These are phyloP conservation scores for Sarcophaga rosellei DNA, from an alignment of 2,888 invertebrate genomes.

Conservation along the genomic window DNA sequence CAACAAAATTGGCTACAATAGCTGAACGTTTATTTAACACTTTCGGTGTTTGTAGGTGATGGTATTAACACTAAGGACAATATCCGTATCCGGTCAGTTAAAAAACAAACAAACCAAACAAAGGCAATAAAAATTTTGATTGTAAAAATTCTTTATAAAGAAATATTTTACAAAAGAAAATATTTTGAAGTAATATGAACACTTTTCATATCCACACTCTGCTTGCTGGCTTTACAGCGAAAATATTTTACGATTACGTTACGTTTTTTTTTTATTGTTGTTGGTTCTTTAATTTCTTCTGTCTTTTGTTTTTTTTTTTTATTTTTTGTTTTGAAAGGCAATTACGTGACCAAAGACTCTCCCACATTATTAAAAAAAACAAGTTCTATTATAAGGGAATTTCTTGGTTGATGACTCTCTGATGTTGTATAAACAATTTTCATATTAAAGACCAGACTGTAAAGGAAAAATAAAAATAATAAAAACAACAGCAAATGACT, in stretches of 20 bases:
- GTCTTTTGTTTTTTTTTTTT: background rate
- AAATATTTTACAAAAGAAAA: background rate
- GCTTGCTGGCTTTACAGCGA: background rate
- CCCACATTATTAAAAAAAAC: slow-evolving; percentile 34
- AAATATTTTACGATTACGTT: slow-evolving; percentile 1
- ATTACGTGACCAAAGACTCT: slow-evolving; percentile 49
- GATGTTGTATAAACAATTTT: slow-evolving; percentile 39
- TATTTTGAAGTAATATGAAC: slow-evolving; percentile 2
- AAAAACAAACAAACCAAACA: background rate
- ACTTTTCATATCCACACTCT: background rate
- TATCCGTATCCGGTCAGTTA: slow-evolving; percentile 27
- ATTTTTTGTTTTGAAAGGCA: slow-evolving; percentile 15
- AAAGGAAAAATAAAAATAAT: slow-evolving; percentile 1
- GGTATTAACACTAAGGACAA: slow-evolving; percentile 45
- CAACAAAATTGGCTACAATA: slow-evolving; percentile 26
- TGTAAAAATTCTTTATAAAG: slow-evolving; percentile 1
- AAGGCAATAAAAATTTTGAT: slow-evolving; percentile 9
- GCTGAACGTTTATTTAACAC: slow-evolving; percentile 43
- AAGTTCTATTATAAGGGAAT: slow-evolving; percentile 39
- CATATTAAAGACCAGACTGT: slow-evolving; percentile 8
- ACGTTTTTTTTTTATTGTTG: too few relatives aligned
- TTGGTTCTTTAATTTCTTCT: background rate
- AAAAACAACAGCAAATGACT: slow-evolving; percentile 45
- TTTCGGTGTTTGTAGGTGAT: slow-evolving; percentile 10
- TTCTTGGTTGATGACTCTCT: slow-evolving; percentile 15